Evolutionary conservation across 2,888 invertebrate species (phyloP).

Genomic region (Ornithoptera priamus): DNA sequence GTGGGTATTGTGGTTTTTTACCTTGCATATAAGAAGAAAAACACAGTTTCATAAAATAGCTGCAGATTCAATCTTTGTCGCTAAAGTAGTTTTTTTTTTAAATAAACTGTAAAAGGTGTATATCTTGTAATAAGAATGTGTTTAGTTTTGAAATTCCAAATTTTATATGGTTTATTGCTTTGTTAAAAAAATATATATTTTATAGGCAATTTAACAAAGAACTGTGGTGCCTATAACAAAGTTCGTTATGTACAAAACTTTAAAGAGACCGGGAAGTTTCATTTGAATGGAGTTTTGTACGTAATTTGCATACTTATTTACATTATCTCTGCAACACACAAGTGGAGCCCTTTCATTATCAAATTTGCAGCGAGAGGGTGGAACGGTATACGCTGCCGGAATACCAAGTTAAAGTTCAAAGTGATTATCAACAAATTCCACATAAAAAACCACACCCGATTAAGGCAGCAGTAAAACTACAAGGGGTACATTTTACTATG

Average conservation of each 20-base stretch:
- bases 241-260: conserved; percentile 68
- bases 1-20: no score
- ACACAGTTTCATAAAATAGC: no score
- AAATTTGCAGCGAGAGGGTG: conserved; percentile 72
- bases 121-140: no score
- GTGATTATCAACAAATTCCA: conserved; percentile 69
- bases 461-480: conserved; percentile 59
- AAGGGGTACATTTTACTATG: conserved; percentile 31
- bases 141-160: no score
- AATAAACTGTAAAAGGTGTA: no score
- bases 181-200: no score
- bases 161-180: no score
- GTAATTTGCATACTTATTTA: conserved; percentile 80
- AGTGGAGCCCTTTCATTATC: conserved; percentile 78
- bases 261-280: conserved; percentile 73
- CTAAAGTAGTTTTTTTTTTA: no score
- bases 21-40: no score
- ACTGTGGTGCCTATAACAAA: conserved; percentile 44
- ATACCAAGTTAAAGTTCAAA: conserved; percentile 71
- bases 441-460: conserved; percentile 64
- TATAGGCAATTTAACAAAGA: neutral
- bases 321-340: conserved; percentile 79
- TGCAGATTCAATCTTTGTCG: no score
- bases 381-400: conserved; percentile 51
- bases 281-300: conserved; percentile 75